Evolutionary conservation across 2,888 invertebrate genomes (phyloP).

Genomic region (Trichopoda pennipes): DNA sequence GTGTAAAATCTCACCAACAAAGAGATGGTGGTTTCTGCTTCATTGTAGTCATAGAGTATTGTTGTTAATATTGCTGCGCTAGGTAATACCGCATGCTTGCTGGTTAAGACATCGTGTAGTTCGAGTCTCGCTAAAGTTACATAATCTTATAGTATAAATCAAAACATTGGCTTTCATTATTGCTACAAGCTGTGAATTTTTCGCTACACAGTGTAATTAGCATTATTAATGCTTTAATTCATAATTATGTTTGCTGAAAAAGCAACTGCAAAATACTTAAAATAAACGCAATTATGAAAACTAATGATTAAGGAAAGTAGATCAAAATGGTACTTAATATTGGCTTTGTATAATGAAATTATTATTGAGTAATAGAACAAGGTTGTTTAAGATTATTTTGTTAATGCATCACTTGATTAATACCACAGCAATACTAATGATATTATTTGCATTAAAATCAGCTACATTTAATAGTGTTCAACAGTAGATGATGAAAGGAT

Average conservation of each 20-base stretch:
- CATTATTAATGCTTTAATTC: slow-evolving; percentile 24
- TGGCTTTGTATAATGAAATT: slow-evolving; percentile 56
- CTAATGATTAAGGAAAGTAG: slow-evolving; percentile 42
- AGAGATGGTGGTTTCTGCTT: too few species aligned
- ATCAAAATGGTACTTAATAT: slow-evolving; percentile 45
- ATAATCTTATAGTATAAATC: too few species aligned
- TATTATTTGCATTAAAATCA: slow-evolving; percentile 8
- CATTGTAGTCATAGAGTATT: too few species aligned
- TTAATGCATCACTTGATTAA: slow-evolving; percentile 40
- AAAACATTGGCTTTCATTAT: too few species aligned
- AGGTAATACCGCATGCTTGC: too few species aligned
- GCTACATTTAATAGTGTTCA: slow-evolving; percentile 28
- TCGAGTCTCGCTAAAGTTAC: too few species aligned
- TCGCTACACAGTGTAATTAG: slow-evolving; percentile 38
- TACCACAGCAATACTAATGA: slow-evolving; percentile 1
- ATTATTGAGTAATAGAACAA: slow-evolving; percentile 44
- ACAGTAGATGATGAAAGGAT: slow-evolving; percentile 1
- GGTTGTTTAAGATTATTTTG: slow-evolving; percentile 31
- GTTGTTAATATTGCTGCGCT: too few species aligned
- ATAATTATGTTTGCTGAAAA: slow-evolving; percentile 34
- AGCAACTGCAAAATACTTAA: not conserved
- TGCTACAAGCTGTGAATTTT: too few species aligned
- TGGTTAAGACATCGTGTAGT: too few species aligned
- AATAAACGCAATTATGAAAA: slow-evolving; percentile 13
- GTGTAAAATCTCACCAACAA: too few species aligned